Conservation (phyloP, 2,113 vertebrate genomes). For the Gobio gobio region DNA sequence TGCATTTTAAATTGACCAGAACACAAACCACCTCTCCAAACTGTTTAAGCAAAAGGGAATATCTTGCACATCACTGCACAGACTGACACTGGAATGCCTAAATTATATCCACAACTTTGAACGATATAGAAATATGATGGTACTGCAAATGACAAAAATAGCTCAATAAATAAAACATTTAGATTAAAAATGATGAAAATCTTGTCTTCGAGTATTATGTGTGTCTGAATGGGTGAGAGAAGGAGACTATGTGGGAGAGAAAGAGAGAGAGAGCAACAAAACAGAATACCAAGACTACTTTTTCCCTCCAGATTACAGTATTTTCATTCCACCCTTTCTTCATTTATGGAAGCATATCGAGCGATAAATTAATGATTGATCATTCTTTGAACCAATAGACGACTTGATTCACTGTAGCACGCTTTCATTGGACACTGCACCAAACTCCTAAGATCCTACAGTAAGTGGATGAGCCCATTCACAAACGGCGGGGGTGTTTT, state of each 20-base stretch:
- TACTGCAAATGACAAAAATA: too few relatives aligned
- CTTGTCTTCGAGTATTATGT: background rate
- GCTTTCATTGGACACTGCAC: conserved; percentile 80
- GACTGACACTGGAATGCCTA: background rate
- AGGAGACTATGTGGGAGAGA: background rate
- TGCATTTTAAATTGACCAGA: conserved; percentile 7
- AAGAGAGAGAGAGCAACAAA: background rate
- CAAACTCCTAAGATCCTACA: conserved; percentile 75
- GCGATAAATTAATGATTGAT: conserved; percentile 88
- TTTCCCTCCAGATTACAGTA: conserved; percentile 45
- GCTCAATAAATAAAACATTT: background rate
- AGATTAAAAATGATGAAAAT: background rate
- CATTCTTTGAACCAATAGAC: conserved; percentile 81
- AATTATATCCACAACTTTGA: background rate
- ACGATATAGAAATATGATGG: background rate
- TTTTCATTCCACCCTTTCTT: conserved; percentile 63
- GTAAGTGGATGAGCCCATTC: conserved; percentile 89
- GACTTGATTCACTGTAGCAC: conserved; percentile 67
- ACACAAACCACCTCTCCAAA: background rate
- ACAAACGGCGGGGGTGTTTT: conserved; percentile 64
- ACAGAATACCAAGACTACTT: background rate
- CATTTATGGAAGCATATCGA: conserved; percentile 81
- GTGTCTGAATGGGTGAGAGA: too few relatives aligned
- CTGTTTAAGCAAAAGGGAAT: background rate
- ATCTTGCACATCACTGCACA: background rate